Evolutionary conservation across 2,888 invertebrate genomes (phyloP), one percentile per base, ranked within the genome.

Genomic region (Parnassius apollo): DNA sequence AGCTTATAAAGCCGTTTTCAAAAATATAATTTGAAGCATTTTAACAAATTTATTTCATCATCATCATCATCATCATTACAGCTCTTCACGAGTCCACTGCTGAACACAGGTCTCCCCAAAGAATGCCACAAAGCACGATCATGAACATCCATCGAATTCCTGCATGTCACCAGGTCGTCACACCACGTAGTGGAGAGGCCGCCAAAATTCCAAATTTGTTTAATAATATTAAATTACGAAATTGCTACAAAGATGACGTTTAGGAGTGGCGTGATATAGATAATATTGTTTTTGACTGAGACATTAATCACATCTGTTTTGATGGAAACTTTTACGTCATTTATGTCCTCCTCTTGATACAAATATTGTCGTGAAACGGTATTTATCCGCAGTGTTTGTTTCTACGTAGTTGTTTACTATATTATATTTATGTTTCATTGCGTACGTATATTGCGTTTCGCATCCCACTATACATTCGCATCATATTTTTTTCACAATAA

Each of bases 241-340:
- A 35, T 35, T 35, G 4, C 35, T 35, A 35, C 7, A 7, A 35
- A 7, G 62, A 53, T 53, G 18, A 42, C 48, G 35, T 53, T 42
- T 56, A 51, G 42, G 53, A 48, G 50, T 59, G 54, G 57, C 62
- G 62, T 18, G 59, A 62, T 59, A 25, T 45, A 35, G 62, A 62
- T 58, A 65, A 62, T 56, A 53, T 58, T 57, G 59, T 59, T 61
- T 50, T 61, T 50, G 56, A 56, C 46, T 25, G 11, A 53, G 22
- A 52, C 50, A 45, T 58, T 57, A 61, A 59, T 59, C 25, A 50
- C 42, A 49, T 58, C 53, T 64, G 61, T 66, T 64, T 59, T 57
- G 64, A 59, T 61, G 52, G 46, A 61, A 46, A 18, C 54, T 45
- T n/a, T 22, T 49, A 57, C 64, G 66, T 66, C 64, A 64, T 45